A percentile compares a stretch with the other conserved stretches of the same genome.
Evolutionary conservation across 2,888 invertebrate species (phyloP).

Genomic region (Mimachlamys varia): DNA sequence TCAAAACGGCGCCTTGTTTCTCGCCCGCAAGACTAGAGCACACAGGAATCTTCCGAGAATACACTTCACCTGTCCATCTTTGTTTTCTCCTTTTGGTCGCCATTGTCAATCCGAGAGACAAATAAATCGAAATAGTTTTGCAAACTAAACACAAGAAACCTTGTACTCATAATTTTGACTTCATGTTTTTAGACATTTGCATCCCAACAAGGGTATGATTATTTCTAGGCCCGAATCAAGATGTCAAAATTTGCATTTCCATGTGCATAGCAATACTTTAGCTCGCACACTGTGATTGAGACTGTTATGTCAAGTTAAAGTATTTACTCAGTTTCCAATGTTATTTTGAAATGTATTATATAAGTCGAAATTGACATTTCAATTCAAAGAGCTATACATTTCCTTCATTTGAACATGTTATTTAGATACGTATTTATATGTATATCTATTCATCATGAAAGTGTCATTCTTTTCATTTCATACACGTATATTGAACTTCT

Average conservation of each 20-base stretch:
- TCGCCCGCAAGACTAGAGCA: not conserved
- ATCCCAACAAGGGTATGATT: not conserved
- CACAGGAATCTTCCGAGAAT: not conserved
- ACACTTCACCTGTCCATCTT: conserved; percentile 8
- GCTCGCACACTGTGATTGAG: not conserved
- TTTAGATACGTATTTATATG: not conserved
- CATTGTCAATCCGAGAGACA: conserved; percentile 2
- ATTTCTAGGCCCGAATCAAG: not conserved
- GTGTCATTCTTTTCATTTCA: not conserved
- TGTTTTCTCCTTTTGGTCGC: not conserved
- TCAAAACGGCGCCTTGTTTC: conserved; percentile 17
- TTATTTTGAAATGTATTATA: not conserved
- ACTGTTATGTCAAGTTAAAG: not conserved
- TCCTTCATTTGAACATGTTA: not conserved
- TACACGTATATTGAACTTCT: too few relatives aligned
- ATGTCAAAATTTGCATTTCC: not conserved
- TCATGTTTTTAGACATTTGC: not conserved
- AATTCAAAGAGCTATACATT: not conserved
- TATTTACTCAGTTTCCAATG: not conserved
- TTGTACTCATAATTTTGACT: not conserved
- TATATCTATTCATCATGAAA: not conserved
- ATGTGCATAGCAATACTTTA: not conserved
- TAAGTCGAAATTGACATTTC: not conserved
- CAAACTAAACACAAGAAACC: not conserved
- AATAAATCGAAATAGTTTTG: not conserved